A percentile compares a stretch with the other conserved stretches of the same genome.
Evolutionary conservation across 2,797 vertebrate genomes (phyloP).

Genomic region (Sciurus carolinensis): DNA sequence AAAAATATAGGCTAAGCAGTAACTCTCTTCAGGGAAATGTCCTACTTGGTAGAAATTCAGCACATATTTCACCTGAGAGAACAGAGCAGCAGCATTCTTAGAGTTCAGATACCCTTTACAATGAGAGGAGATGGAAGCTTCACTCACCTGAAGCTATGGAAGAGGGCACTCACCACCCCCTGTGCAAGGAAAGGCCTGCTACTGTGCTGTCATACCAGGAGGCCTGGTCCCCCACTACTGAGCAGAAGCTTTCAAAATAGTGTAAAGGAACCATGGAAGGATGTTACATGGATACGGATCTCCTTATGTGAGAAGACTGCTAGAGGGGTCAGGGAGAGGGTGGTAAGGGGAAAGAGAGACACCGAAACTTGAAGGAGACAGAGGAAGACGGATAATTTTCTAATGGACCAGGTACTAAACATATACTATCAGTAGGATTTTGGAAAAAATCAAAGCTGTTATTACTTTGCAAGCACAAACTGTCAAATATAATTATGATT

Average conservation of each 20-base stretch:
- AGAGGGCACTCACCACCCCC: not conserved
- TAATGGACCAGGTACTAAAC: conserved; percentile 32
- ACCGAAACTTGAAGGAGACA: not conserved
- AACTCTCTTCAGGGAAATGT: conserved; percentile 39
- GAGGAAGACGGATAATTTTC: not conserved
- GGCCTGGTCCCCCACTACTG: not conserved
- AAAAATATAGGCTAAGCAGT: not conserved
- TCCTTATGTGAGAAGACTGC: not conserved
- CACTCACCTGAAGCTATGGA: not conserved
- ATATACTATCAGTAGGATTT: conserved; percentile 41
- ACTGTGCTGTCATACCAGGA: no score
- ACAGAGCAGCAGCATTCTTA: not conserved
- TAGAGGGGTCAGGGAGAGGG: not conserved
- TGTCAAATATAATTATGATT: conserved; percentile 66
- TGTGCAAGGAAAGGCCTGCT: not conserved
- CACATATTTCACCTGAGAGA: not conserved
- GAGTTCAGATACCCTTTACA: not conserved
- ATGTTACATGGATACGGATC: not conserved
- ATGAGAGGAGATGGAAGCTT: not conserved
- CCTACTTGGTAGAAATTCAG: conserved; percentile 59
- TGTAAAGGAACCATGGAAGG: not conserved
- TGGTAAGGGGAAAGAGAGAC: not conserved
- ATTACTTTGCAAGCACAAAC: conserved; percentile 50
- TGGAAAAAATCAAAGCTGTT: conserved; percentile 66
- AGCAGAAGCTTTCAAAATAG: not conserved